Evolutionary conservation across 2,888 invertebrate genomes (phyloP).

Genomic region (Noctua janthe): DNA sequence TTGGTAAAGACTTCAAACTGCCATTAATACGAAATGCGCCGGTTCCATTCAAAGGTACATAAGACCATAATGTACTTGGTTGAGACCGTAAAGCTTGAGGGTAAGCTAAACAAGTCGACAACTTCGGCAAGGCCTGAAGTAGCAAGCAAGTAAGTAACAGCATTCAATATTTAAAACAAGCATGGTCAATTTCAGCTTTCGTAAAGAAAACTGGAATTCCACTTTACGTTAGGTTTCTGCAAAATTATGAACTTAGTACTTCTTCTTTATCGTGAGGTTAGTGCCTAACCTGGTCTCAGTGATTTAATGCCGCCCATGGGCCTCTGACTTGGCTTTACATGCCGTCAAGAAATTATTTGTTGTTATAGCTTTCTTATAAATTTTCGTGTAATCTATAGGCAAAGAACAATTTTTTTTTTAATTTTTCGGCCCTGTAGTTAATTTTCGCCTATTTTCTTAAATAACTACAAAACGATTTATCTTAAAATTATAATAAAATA

Average conservation of each 20-base stretch:
- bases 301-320: too few species aligned
- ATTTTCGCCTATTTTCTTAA: too few species aligned
- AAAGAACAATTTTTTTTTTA: too few species aligned
- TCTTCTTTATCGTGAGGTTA: too few species aligned
- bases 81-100: slow-evolving; percentile 18
- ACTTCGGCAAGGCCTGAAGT: slow-evolving; percentile 9
- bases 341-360: too few species aligned
- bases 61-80: slow-evolving; percentile 12
- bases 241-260: not conserved
- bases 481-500: too few species aligned
- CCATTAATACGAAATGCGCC: slow-evolving; percentile 45
- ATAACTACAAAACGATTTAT: too few species aligned
- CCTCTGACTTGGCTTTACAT: too few species aligned
- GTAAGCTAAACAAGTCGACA: slow-evolving; percentile 26
- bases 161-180: slow-evolving; percentile 35
- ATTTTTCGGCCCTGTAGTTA: too few species aligned
- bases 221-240: not conserved
- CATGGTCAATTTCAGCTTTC: not conserved
- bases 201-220: not conserved
- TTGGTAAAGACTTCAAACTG: slow-evolving; percentile 21
- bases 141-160: slow-evolving; percentile 3
- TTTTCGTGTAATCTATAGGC: too few species aligned
- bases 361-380: too few species aligned
- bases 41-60: slow-evolving; percentile 24
- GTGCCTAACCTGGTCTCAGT: too few species aligned